Base-by-base conservation (phyloP, 2,888 invertebrate species). In the Drosophila nigricruria region DNA sequence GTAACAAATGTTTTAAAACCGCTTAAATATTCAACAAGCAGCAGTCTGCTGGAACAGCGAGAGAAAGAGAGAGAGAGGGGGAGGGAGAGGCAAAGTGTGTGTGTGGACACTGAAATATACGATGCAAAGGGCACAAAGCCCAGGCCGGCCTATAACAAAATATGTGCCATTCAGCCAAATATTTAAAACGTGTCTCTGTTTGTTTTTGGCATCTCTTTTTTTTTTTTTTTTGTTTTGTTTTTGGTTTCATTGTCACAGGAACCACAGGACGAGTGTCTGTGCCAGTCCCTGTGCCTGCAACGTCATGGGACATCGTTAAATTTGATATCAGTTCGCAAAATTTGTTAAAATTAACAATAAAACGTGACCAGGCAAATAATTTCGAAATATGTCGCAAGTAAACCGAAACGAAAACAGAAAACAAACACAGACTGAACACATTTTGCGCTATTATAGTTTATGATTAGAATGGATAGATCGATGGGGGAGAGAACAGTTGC, bases 21-120 rank as follows among this genome's bases (percentile, higher is more conserved):
- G 88, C 77, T 90, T 87, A 89, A 89, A 87, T 87, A 90, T 86
- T 77, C 89, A 86, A 88, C 90, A 89, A 85, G 81, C 85, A 70
- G 36, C 58, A 58, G 36, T 2, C 18, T 25, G 64, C 50, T 50
- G 32, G n/a, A 70, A 16, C 36, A 36, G 53, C 12, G 58, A 50
- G 25, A 10, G n/a, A 2, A 23, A 16, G 25, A 6, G 12, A 0
- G 60, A 50, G 53, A 53, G 47, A 6, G 53, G 54, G 14, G 14
- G 14, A 14, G 30, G 9, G 0, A 20, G 40, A 20, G 63, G 54
- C 6, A 14, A 14, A 4, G 27, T 20, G 54, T 54, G 54, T 56
- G 62, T 57, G 52, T 42, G 59, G 61, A 53, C 60, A 59, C 53
- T 54, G 70, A 38, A 30, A 40, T 62, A 63, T 45, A 32, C 47